Conservation (phyloP, 2,113 vertebrate species). For the Psammodynastes pulverulentus region DNA sequence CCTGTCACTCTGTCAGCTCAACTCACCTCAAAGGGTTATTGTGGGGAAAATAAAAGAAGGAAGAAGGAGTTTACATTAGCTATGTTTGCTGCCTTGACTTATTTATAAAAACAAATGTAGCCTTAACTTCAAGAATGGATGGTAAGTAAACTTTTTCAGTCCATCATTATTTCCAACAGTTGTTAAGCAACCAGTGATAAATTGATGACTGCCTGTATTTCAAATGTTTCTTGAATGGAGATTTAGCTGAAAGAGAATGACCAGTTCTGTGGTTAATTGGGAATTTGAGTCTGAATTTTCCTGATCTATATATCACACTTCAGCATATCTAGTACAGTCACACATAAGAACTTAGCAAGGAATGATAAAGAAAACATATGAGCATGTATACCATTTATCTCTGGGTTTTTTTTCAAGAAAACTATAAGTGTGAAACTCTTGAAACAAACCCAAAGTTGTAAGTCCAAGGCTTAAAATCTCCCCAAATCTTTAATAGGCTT, state of each 20-base stretch:
- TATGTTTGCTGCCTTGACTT: background rate
- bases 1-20: background rate
- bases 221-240: background rate
- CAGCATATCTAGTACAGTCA: background rate
- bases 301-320: background rate
- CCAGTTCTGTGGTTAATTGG: background rate
- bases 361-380: slow-evolving; percentile 42
- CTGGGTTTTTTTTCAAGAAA: slow-evolving; percentile 77
- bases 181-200: background rate
- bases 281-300: background rate
- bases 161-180: background rate
- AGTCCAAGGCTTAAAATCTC: background rate
- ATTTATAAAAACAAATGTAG: background rate
- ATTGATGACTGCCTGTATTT: background rate
- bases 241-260: background rate
- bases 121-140: background rate
- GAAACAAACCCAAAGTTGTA: slow-evolving; percentile 17
- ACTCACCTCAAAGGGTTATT: background rate
- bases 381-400: slow-evolving; percentile 73
- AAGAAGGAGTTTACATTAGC: background rate
- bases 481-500: background rate
- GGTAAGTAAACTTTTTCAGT: background rate
- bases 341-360: slow-evolving; percentile 45
- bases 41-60: background rate
- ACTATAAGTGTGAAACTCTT: slow-evolving; percentile 74